phyloP scores from a whole-genome alignment of 1,140 invertebrate species.

The Ditylenchus dipsaci region DNA sequence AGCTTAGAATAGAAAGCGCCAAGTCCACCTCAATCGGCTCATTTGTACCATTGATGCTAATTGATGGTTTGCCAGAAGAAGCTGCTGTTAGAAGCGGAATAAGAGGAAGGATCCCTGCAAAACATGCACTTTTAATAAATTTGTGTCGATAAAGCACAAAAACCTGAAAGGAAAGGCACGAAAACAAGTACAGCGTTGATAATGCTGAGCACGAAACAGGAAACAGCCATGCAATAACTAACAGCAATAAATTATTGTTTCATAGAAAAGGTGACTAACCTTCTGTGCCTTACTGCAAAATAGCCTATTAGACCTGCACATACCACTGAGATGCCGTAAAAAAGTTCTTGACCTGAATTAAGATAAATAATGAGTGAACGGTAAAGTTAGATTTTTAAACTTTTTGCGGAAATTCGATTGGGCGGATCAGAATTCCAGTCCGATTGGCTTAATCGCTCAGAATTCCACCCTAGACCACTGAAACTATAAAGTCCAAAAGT shows the following conservation, averaged over 20 bases:
- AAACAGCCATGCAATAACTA: conserved; percentile 18
- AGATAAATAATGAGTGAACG: neutral
- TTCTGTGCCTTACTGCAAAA: conserved; percentile 14
- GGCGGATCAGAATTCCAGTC: no score
- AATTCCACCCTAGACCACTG: no score
- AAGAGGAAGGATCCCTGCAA: conserved; percentile 21
- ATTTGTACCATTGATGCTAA: conserved; percentile 1
- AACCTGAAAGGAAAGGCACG: conserved; percentile 27
- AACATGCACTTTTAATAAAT: neutral
- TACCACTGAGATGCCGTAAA: conserved; percentile 29
- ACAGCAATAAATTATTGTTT: neutral
- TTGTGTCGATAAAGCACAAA: neutral
- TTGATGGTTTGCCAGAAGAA: neutral
- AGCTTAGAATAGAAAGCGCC: conserved; percentile 17
- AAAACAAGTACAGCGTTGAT: conserved; percentile 25
- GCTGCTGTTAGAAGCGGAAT: conserved; percentile 13
- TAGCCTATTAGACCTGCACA: conserved; percentile 20
- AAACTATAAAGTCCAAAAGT: no score
- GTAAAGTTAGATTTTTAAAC: neutral
- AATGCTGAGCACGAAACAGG: conserved; percentile 11
- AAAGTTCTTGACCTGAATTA: conserved; percentile 19
- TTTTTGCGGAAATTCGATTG: no score
- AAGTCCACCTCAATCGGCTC: conserved; percentile 18
- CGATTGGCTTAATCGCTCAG: no score
- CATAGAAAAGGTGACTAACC: neutral